phyloP scores from a whole-genome alignment of 2,797 vertebrate genomes.

The Hydrophis major region DNA sequence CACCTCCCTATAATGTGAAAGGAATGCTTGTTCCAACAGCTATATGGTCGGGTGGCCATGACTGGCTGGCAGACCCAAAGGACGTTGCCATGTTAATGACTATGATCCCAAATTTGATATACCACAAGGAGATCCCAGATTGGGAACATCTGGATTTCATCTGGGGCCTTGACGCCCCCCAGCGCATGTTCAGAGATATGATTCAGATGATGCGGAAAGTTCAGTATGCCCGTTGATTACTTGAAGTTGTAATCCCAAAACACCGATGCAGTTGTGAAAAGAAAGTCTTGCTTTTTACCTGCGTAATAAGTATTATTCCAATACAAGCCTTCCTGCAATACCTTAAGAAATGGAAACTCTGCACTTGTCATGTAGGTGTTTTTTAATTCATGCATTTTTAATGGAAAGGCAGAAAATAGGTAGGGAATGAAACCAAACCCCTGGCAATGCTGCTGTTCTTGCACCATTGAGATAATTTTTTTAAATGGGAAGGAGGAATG shows the following conservation, averaged over 20 bases:
- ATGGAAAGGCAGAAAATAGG: slow-evolving; percentile 28
- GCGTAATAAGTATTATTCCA: slow-evolving; percentile 19
- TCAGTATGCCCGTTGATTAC: slow-evolving; percentile 2
- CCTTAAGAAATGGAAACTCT: slow-evolving; percentile 15
- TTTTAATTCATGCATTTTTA: neutral
- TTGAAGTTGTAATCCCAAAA: slow-evolving; percentile 10
- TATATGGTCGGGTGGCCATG: slow-evolving; percentile 84
- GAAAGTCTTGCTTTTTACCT: neutral
- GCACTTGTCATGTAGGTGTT: neutral
- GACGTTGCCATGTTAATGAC: slow-evolving; percentile 81
- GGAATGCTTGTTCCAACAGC: slow-evolving; percentile 86
- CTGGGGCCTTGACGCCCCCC: slow-evolving; percentile 89
- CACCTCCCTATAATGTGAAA: slow-evolving; percentile 79
- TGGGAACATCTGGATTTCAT: slow-evolving; percentile 96
- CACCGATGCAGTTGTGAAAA: neutral
- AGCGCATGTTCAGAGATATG: slow-evolving; percentile 82
- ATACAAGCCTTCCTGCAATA: slow-evolving; percentile 20
- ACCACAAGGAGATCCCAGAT: slow-evolving; percentile 78
- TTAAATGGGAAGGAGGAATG: too few relatives aligned
- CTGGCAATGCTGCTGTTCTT: neutral
- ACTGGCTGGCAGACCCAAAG: slow-evolving; percentile 83
- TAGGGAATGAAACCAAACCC: neutral
- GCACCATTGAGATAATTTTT: neutral
- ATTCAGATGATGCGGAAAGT: slow-evolving; percentile 80
- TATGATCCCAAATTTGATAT: slow-evolving; percentile 83